Base-by-base conservation (phyloP, 2,797 vertebrate species). In the Brachyrhaphis roseni region DNA sequence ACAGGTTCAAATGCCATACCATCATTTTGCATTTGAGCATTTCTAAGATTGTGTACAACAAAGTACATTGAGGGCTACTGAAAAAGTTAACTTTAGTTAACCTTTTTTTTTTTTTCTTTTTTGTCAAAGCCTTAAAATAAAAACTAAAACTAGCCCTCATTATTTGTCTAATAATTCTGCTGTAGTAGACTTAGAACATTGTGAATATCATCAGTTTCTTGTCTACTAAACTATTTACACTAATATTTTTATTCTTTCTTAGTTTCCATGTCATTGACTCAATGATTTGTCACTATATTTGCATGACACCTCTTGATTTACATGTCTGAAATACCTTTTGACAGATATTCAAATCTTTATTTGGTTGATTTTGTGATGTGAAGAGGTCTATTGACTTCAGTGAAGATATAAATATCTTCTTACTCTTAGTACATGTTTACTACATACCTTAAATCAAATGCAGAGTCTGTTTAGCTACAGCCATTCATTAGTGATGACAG, bases 401-500 rank as follows among this genome's bases (percentile, higher is more conserved):
- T 7, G 5, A 49, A 45, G 46, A 72, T 41, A 80, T 41, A 87
- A 84, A 92, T 86, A 26, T 73, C 82, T 77, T 86, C 84, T 77
- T 75, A 55, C 76, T 75, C 53, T 36, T 0, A 43, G 74, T 85
- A 82, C 82, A 84, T 93, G 90, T 93, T 90, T 94, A 91, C 86
- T 78, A 80, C 82, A 76, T 74, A 45, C 75, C 53, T 41, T 94
- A 92, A 94, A 92, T 91, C 53, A 73, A 89, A 84, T 75, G 72
- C 23, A 84, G 85, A 91, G 87, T 91, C 90, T 92, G 90, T 90
- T 90, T 88, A 76, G 84, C 80, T 84, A 86, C 80, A 75, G 81
- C 88, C 90, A 86, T 93, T 78, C 84, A 92, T 93, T 93, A 91
- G 87, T 88, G 87, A 90, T 91, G 93, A 90, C 91, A 90, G 78